These are phyloP conservation scores for Centruroides vittatus DNA, from an alignment of 1,140 invertebrate genomes.

Conservation along the genomic window DNA sequence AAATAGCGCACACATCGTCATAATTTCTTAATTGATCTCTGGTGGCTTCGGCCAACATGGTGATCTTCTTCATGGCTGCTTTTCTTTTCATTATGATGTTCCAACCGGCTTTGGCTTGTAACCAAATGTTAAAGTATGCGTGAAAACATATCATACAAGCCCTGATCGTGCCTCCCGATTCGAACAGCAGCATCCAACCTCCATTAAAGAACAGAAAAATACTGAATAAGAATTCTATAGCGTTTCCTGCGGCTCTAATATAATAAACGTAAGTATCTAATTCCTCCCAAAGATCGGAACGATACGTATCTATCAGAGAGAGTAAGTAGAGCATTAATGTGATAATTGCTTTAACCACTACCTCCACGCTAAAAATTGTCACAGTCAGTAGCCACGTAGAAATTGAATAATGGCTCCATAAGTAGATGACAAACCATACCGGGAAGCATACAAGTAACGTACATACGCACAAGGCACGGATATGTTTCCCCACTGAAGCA, in stretches of 20 bases:
- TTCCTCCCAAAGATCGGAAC: constrained; percentile 78
- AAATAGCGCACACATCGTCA: constrained; percentile 92
- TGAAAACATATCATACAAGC: constrained; percentile 91
- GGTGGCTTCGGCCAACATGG: constrained; percentile 67
- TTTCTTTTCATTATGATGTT: constrained; percentile 83
- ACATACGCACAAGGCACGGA: constrained; percentile 65
- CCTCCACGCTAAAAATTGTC: constrained; percentile 73
- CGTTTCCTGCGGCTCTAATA: constrained; percentile 63
- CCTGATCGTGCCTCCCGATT: constrained; percentile 71
- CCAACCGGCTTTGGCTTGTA: constrained; percentile 79
- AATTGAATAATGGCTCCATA: constrained; percentile 71
- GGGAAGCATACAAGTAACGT: constrained; percentile 67
- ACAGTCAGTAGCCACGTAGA: constrained; percentile 83
- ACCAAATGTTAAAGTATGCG: constrained; percentile 95
- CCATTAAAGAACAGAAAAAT: constrained; percentile 91
- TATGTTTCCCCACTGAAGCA: constrained; percentile 59
- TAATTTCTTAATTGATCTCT: constrained; percentile 52
- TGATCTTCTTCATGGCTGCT: constrained; percentile 84
- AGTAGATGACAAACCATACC: constrained; percentile 51
- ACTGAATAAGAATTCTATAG: constrained; percentile 78
- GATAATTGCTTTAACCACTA: constrained; percentile 47
- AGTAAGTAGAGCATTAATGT: constrained; percentile 75
- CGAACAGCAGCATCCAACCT: constrained; percentile 78
- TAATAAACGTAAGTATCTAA: constrained; percentile 90
- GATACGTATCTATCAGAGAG: constrained; percentile 72